These are phyloP conservation scores for Artemia sp. DNA, from an alignment of 2,888 invertebrate species.

Conservation along the genomic window DNA sequence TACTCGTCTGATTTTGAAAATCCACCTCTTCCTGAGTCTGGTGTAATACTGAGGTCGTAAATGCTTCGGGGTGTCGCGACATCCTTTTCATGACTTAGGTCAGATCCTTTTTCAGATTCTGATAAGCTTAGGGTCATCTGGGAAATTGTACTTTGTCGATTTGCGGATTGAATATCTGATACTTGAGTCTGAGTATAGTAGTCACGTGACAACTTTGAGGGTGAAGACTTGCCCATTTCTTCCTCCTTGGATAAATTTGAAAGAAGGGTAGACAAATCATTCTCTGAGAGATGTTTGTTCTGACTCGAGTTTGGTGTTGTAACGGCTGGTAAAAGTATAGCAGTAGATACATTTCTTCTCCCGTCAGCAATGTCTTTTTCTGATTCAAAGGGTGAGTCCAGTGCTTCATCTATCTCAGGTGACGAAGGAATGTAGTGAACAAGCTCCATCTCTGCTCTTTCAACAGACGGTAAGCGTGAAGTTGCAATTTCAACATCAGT, in stretches of 20 bases:
- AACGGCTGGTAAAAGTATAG: not conserved
- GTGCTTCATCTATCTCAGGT: constrained; percentile 3
- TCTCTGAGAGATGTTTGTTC: not conserved
- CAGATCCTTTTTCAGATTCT: not conserved
- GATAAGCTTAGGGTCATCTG: constrained; percentile 3
- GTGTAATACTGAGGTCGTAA: not conserved
- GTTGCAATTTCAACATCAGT: constrained; percentile 19
- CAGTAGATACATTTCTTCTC: no score
- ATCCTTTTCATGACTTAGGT: not conserved
- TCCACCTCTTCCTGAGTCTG: constrained; percentile 12
- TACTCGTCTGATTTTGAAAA: constrained; percentile 10
- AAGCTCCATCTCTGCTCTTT: constrained; percentile 20
- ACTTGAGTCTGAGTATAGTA: constrained; percentile 22
- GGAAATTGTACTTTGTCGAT: constrained; percentile 1
- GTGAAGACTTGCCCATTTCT: not conserved
- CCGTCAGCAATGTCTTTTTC: not conserved
- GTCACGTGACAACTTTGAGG: constrained; percentile 21
- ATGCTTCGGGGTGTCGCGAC: not conserved
- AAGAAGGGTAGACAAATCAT: not conserved
- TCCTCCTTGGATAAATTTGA: not conserved
- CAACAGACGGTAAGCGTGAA: constrained; percentile 18
- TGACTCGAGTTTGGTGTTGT: not conserved
- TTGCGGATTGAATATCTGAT: constrained; percentile 16
- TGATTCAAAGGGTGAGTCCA: not conserved
- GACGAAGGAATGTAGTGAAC: constrained; percentile 19